These are phyloP conservation scores for Caiman crocodilus DNA, from an alignment of 2,797 vertebrate species.

Conservation along the genomic window DNA sequence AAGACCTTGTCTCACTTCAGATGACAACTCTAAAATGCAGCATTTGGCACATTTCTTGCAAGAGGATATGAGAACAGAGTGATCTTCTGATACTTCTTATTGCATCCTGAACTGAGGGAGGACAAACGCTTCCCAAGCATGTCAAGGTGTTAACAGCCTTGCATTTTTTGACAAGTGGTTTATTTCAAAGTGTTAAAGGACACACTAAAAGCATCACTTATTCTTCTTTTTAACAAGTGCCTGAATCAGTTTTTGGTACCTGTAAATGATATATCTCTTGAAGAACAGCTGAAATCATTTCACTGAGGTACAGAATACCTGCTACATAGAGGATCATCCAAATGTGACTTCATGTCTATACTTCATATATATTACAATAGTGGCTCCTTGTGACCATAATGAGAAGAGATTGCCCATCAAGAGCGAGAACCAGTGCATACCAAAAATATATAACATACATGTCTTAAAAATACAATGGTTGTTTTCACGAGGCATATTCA, in stretches of 20 bases:
- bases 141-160: conserved; percentile 7
- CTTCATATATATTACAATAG: background rate
- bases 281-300: background rate
- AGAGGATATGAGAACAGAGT: conserved; percentile 6
- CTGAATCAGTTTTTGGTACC: background rate
- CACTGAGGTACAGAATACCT: background rate
- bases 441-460: background rate
- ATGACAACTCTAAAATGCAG: conserved; percentile 18
- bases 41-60: conserved; percentile 5
- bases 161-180: fast-evolving
- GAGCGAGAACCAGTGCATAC: background rate
- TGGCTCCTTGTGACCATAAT: background rate
- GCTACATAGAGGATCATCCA: background rate
- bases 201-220: conserved; percentile 4
- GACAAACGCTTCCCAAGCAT: conserved; percentile 19
- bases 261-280: background rate
- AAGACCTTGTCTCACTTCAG: conserved; percentile 41
- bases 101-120: conserved; percentile 35
- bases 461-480: background rate
- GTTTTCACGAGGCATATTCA: background rate
- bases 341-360: background rate
- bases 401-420: background rate
- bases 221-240: background rate
- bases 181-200: conserved; percentile 20
- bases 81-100: background rate